Evolutionary conservation across 2,113 vertebrate species (phyloP).

Genomic region (Picathartes gymnocephalus): DNA sequence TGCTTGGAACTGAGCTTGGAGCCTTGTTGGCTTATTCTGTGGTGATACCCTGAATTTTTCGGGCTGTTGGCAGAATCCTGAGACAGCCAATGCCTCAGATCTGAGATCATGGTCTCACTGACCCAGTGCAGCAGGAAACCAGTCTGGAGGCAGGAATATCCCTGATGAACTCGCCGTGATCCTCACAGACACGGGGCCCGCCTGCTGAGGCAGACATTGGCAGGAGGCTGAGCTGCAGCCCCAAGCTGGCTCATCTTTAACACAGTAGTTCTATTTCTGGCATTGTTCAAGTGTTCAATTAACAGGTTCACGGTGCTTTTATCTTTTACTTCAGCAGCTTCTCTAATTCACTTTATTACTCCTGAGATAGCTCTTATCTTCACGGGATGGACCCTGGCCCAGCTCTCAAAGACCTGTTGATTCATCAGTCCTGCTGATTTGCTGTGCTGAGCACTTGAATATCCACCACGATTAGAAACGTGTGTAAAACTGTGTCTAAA

Average conservation of each 20-base stretch:
- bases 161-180: background rate
- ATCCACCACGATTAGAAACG: rapidly evolving
- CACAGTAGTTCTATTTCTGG: background rate
- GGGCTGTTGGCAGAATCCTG: background rate
- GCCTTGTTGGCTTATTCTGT: background rate
- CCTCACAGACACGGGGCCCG: background rate
- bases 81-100: background rate
- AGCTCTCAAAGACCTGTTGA: background rate
- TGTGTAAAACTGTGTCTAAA: background rate
- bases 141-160: background rate
- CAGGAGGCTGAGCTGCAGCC: background rate
- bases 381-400: background rate
- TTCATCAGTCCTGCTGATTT: background rate
- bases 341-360: background rate
- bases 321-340: background rate
- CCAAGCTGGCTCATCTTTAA: background rate
- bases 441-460: background rate
- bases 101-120: background rate
- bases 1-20: background rate
- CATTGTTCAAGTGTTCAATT: background rate
- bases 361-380: background rate
- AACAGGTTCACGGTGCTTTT: background rate
- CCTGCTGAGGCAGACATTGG: background rate
- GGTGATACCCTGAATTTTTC: background rate
- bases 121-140: background rate